Evolutionary conservation across 2,888 invertebrate genomes (phyloP), one percentile per base, ranked within the genome.

Genomic region (Epirrita christyi): DNA sequence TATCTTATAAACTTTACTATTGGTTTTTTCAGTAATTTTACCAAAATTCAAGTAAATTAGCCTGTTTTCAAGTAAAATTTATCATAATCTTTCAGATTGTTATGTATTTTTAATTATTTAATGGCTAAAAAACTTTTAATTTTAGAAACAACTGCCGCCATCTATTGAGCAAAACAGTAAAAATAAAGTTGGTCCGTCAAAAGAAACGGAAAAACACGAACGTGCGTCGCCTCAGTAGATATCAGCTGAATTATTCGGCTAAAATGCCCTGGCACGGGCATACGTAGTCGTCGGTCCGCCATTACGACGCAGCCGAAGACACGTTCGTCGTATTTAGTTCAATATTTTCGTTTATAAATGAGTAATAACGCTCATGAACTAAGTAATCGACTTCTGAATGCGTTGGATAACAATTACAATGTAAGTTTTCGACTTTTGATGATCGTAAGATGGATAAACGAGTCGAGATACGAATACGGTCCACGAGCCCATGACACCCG

Each of bases 401-500:
- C 98, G 93, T 95, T 98, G 94, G 98, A 98, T 96, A 96, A 95
- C 94, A 97, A 97, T 94, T 97, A 98, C 95, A 98, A 98, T 98
- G 98, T 98, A 97, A 98, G 98, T 94, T 91, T 86, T 73, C 81
- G 85, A 85, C 85, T 84, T 90, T 88, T 84, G 83, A 86, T 78
- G 83, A 81, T 77, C 76, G 76, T 83, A 88, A 81, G 79, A 80
- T 78, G 77, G 78, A 80, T 80, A 86, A 81, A 81, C 75, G 70
- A 76, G 80, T 72, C 72, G 78, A 86, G 86, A 86, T 91, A 86
- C 78, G 86, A 85, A 85, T 89, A 88, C 85, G 87, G 86, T 87
- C 88, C 87, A 89, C 88, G 89, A 89, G 88, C 88, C 86, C 83
- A 83, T 88, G 90, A 87, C 89, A 91, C 86, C 85, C 88, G 86